Evolutionary conservation across 1,140 invertebrate genomes (phyloP).

Genomic region (Drosophila setifemur): DNA sequence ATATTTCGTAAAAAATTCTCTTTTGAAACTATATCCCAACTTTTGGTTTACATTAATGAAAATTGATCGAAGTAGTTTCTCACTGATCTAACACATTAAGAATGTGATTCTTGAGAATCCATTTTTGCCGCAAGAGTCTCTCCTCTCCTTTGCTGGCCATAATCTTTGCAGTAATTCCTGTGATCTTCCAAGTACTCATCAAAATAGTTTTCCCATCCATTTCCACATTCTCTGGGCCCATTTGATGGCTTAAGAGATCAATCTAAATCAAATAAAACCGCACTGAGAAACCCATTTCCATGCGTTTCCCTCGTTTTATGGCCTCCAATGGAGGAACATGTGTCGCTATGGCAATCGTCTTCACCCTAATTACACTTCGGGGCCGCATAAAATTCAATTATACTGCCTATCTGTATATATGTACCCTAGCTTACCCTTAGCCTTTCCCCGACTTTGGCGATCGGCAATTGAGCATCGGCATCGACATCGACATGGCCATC

Average conservation of each 20-base stretch:
- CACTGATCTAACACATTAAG: no score
- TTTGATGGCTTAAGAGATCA: constrained; percentile 64
- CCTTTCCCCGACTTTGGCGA: constrained; percentile 7
- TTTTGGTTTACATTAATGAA: no score
- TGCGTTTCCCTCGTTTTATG: constrained; percentile 47
- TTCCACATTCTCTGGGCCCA: constrained; percentile 37
- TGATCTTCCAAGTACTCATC: background rate
- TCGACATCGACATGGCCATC: no score
- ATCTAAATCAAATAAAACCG: constrained; percentile 76
- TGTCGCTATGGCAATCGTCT: constrained; percentile 25
- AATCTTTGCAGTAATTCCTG: constrained; percentile 31
- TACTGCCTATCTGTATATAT: constrained; percentile 13
- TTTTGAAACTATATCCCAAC: no score
- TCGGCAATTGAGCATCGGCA: constrained; percentile 41
- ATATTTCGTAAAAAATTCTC: no score
- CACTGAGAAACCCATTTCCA: constrained; percentile 37
- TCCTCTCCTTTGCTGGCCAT: constrained; percentile 5
- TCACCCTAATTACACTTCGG: constrained; percentile 65
- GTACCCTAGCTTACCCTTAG: constrained; percentile 7
- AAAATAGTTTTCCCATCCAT: constrained; percentile 4
- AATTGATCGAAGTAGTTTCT: no score
- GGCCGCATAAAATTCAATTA: constrained; percentile 72
- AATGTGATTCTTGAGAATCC: background rate
- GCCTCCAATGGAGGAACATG: constrained; percentile 44
- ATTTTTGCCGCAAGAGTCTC: background rate